phyloP scores from a whole-genome alignment of 2,888 invertebrate species.

The Drosophila subsilvestris region DNA sequence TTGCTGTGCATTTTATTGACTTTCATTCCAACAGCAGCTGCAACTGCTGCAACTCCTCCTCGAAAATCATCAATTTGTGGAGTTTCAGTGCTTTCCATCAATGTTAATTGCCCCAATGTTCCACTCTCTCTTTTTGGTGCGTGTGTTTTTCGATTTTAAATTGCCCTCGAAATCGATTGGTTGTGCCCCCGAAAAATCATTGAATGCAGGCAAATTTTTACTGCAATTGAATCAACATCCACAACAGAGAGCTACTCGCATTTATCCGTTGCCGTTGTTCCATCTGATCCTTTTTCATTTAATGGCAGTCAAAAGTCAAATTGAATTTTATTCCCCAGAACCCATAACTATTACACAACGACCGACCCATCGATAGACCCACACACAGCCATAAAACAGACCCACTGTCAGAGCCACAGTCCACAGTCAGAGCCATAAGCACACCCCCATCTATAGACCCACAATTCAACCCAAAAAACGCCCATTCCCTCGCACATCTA shows the following conservation, averaged over 20 bases:
- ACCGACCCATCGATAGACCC: not conserved
- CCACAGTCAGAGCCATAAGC: not conserved
- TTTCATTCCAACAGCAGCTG: slow-evolving; percentile 5
- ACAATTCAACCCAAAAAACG: slow-evolving; percentile 20
- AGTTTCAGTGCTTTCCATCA: slow-evolving; percentile 50
- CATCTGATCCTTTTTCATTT: slow-evolving; percentile 40
- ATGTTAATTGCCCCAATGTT: slow-evolving; percentile 59
- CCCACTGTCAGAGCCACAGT: not conserved
- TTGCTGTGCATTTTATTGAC: slow-evolving; percentile 49
- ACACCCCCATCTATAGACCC: slow-evolving; percentile 2
- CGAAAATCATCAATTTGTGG: not conserved
- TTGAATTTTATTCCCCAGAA: slow-evolving; percentile 56
- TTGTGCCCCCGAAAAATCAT: slow-evolving; percentile 42
- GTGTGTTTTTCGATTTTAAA: slow-evolving; percentile 46
- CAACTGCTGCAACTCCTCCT: not conserved
- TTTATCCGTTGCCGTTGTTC: not conserved
- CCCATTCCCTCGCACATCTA: slow-evolving; percentile 45
- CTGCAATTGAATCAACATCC: slow-evolving; percentile 61
- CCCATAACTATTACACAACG: not conserved
- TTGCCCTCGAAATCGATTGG: slow-evolving; percentile 54
- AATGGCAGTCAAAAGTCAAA: slow-evolving; percentile 59
- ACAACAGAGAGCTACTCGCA: slow-evolving; percentile 25
- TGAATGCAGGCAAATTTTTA: slow-evolving; percentile 41
- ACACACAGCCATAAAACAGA: not conserved
- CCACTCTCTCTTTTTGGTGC: slow-evolving; percentile 4